A percentile compares a stretch with the other conserved stretches of the same genome.
Conservation (phyloP, 2,888 invertebrate genomes). For the Podabrus alpinus region DNA sequence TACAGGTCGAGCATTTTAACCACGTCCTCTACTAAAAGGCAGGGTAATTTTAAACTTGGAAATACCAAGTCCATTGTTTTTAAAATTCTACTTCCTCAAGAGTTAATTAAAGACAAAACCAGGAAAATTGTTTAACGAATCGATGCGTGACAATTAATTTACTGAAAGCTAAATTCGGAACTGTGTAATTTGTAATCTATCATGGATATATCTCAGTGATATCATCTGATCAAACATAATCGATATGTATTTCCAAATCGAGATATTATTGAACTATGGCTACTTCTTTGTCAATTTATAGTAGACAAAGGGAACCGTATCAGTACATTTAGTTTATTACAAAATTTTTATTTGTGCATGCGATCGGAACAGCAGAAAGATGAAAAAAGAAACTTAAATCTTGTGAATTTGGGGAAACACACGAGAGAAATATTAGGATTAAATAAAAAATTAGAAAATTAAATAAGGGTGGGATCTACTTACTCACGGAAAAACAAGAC, state of each 20-base stretch:
- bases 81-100: not conserved
- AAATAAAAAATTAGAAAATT: too few species aligned
- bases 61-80: too few species aligned
- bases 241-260: not conserved
- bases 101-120: not conserved
- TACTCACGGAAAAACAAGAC: too few species aligned
- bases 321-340: not conserved
- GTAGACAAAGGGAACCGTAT: not conserved
- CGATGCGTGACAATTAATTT: not conserved
- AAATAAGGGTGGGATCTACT: too few species aligned
- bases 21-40: not conserved
- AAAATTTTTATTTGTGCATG: too few species aligned
- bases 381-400: too few species aligned
- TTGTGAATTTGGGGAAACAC: too few species aligned
- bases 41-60: not conserved
- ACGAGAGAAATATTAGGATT: too few species aligned
- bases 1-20: not conserved
- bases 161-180: not conserved
- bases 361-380: too few species aligned
- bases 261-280: not conserved
- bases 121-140: not conserved
- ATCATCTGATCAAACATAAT: not conserved
- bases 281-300: not conserved
- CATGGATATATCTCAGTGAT: not conserved
- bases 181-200: not conserved